phyloP scores from a whole-genome alignment of 2,113 vertebrate species.

The Pimephales promelas region DNA sequence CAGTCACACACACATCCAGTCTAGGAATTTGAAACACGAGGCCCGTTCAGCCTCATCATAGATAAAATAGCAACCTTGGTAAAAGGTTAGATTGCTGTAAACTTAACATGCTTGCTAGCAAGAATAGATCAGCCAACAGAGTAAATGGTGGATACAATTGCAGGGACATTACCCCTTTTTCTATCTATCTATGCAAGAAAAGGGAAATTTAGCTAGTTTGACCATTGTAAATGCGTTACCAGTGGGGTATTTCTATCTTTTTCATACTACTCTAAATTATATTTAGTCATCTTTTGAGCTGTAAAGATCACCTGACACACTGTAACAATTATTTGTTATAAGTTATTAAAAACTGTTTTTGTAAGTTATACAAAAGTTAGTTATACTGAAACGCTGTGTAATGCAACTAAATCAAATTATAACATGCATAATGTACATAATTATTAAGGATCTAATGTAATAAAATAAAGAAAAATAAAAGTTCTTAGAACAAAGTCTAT shows the following conservation, averaged over 20 bases:
- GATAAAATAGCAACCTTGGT: slow-evolving; percentile 37
- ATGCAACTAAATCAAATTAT: background rate
- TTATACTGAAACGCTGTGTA: background rate
- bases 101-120: slow-evolving; percentile 1
- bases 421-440: background rate
- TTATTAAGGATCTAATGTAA: background rate
- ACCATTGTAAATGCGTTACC: background rate
- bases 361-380: too few relatives aligned
- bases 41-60: slow-evolving; percentile 9
- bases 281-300: background rate
- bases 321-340: too few relatives aligned
- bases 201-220: background rate
- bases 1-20: background rate
- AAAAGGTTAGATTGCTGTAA: slow-evolving; percentile 17
- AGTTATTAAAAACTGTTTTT: too few relatives aligned
- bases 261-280: background rate
- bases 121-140: background rate
- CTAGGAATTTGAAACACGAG: slow-evolving; percentile 47
- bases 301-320: too few relatives aligned
- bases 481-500: background rate
- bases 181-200: background rate
- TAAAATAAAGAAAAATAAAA: background rate
- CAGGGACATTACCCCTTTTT: too few relatives aligned
- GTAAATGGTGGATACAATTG: background rate
- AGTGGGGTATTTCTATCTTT: too few relatives aligned